Percentiles rank a stretch among this genome's conserved stretches.
These are phyloP conservation scores for Microcebus ravelobensis DNA, from an alignment of 2,113 vertebrate genomes.

Conservation along the genomic window DNA sequence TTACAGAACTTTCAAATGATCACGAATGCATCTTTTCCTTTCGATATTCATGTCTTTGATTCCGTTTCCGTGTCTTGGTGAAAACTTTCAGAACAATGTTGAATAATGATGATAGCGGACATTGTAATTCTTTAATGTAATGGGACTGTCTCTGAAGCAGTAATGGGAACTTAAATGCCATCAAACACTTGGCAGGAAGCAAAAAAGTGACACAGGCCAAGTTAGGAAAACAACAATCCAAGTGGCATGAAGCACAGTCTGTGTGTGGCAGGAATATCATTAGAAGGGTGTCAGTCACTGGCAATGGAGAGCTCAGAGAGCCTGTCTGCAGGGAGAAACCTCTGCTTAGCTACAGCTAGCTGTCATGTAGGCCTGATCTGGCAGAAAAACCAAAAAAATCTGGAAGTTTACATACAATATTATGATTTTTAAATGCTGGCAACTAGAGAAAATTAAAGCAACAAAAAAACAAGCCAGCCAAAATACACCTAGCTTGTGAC, in stretches of 20 bases:
- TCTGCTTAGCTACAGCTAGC: neutral
- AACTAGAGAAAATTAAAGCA: slow-evolving; percentile 18
- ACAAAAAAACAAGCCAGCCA: neutral
- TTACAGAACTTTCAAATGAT: neutral
- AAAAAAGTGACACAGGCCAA: neutral
- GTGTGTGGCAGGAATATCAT: fast-evolving
- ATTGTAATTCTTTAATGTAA: neutral
- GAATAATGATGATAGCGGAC: neutral
- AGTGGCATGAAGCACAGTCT: neutral
- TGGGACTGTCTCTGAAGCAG: neutral
- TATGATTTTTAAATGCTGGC: neutral
- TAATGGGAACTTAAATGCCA: neutral
- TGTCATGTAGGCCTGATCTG: neutral
- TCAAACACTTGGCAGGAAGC: neutral
- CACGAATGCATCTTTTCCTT: neutral
- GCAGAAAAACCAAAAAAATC: neutral
- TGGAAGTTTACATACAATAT: neutral
- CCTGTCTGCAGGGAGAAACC: neutral
- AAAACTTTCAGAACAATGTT: slow-evolving; percentile 10
- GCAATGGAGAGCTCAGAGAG: fast-evolving
- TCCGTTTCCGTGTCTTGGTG: slow-evolving; percentile 29
- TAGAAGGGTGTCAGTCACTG: neutral
- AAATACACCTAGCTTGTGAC: neutral
- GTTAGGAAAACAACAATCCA: neutral
- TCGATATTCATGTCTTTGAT: neutral